phyloP scores from a whole-genome alignment of 2,888 invertebrate genomes.

The Odiellus spinosus region DNA sequence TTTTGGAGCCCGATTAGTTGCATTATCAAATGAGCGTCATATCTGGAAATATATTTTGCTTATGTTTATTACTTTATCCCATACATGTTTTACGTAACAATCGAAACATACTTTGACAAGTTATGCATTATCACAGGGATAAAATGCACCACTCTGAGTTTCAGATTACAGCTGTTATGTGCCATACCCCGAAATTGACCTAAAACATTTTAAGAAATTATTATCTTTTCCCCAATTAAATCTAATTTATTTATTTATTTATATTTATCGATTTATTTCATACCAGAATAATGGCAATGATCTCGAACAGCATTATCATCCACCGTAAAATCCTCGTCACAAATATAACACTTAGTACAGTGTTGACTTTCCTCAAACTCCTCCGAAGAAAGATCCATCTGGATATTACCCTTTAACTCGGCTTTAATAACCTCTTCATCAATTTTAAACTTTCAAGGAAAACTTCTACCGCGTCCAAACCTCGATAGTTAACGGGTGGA shows the following conservation, averaged over 20 bases:
- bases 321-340: not conserved
- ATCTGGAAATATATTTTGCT: too few relatives aligned
- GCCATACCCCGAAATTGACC: not conserved
- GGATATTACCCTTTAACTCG: too few relatives aligned
- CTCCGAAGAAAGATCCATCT: too few relatives aligned
- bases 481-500: constrained; percentile 1
- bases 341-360: not conserved
- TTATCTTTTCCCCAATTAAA: too few relatives aligned
- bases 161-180: not conserved
- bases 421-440: too few relatives aligned
- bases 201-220: too few relatives aligned
- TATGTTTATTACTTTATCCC: too few relatives aligned
- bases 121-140: constrained; percentile 5
- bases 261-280: too few relatives aligned
- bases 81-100: too few relatives aligned
- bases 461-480: not conserved
- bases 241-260: too few relatives aligned
- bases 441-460: not conserved
- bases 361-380: not conserved
- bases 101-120: too few relatives aligned
- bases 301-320: not conserved
- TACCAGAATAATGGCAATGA: not conserved
- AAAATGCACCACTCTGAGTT: not conserved
- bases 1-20: constrained; percentile 4
- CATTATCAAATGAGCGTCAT: constrained; percentile 7